These are phyloP conservation scores for Tridacna gigas DNA, from an alignment of 2,888 invertebrate species.

Conservation along the genomic window DNA sequence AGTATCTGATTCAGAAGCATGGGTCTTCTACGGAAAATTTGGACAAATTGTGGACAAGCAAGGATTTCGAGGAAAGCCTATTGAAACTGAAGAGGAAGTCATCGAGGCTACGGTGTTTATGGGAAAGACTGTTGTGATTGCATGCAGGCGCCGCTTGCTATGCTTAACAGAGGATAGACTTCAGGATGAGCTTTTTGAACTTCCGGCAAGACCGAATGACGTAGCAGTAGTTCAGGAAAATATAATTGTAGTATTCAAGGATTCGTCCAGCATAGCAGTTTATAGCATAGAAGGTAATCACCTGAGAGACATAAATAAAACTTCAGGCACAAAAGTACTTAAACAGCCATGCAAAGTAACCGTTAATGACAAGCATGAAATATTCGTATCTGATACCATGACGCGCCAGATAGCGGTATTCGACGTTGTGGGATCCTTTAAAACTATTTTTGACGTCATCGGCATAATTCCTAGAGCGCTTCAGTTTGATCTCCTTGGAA, in stretches of 20 bases:
- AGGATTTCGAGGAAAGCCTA: constrained; percentile 11
- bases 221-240: constrained; percentile 7
- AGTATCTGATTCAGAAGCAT: constrained; percentile 8
- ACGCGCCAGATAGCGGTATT: constrained; percentile 6
- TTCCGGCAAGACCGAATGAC: background rate
- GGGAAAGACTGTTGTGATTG: constrained; percentile 8
- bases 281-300: constrained; percentile 15
- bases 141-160: background rate
- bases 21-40: constrained; percentile 10
- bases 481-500: constrained; percentile 9
- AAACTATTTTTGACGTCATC: background rate
- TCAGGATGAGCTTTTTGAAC: constrained; percentile 3
- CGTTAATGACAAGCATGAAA: constrained; percentile 16
- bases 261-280: background rate
- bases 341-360: constrained; percentile 11
- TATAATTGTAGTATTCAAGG: constrained; percentile 7
- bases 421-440: background rate
- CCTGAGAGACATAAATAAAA: constrained; percentile 8
- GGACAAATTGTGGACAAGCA: constrained; percentile 18
- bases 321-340: background rate
- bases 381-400: constrained; percentile 12
- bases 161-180: constrained; percentile 12
- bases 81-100: constrained; percentile 19
- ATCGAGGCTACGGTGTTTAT: constrained; percentile 9
- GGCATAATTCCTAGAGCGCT: background rate